phyloP scores from a whole-genome alignment of 2,888 invertebrate species.

The Spodoptera littoralis region DNA sequence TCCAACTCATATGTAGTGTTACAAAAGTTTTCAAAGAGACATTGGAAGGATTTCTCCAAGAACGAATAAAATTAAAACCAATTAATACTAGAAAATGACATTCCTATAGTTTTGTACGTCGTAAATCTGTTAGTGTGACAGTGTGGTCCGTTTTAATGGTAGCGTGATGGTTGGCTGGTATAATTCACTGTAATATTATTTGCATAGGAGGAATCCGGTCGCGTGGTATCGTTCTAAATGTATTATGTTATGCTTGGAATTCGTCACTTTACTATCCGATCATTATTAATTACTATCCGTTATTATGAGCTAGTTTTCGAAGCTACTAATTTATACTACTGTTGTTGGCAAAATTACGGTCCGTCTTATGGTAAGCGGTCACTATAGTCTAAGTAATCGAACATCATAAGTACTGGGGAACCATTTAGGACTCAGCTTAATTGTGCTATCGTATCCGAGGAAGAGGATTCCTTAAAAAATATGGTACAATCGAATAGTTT shows the following conservation, averaged over 20 bases:
- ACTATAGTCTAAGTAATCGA: no score
- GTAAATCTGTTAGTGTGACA: slow-evolving; percentile 42
- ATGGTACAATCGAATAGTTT: no score
- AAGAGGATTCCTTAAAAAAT: no score
- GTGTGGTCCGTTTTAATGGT: slow-evolving; percentile 49
- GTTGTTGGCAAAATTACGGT: no score
- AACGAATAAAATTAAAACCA: slow-evolving; percentile 14
- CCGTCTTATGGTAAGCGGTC: no score
- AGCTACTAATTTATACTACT: no score
- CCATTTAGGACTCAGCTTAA: no score
- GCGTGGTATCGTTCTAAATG: slow-evolving; percentile 33
- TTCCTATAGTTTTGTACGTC: slow-evolving; percentile 33
- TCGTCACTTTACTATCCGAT: slow-evolving; percentile 23
- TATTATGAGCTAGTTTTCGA: background rate
- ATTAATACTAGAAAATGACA: slow-evolving; percentile 25
- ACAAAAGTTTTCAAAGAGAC: no score
- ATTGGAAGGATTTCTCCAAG: no score
- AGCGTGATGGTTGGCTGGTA: slow-evolving; percentile 51
- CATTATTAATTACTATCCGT: background rate
- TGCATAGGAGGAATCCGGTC: slow-evolving; percentile 54
- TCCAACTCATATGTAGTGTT: no score
- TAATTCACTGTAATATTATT: slow-evolving; percentile 53
- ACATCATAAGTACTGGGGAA: no score
- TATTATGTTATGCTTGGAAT: slow-evolving; percentile 37
- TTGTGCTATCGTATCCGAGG: no score